These are phyloP conservation scores for Idaea dimidiata DNA, from an alignment of 2,888 invertebrate species.

Conservation along the genomic window DNA sequence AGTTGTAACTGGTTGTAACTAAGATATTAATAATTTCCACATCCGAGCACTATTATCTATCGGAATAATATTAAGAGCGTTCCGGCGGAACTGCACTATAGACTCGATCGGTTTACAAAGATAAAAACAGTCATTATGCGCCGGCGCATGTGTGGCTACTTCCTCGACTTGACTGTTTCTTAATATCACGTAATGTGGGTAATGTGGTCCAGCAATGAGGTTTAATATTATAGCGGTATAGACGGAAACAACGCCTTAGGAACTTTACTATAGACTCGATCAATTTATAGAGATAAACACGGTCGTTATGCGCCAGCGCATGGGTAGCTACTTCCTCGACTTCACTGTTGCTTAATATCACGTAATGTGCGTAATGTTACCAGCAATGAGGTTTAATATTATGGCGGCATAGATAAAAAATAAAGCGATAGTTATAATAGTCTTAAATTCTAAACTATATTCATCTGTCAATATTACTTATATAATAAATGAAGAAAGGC, in stretches of 20 bases:
- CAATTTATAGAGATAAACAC: too few species aligned
- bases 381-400: too few species aligned
- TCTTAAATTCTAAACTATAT: too few species aligned
- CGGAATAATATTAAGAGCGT: neutral
- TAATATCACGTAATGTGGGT: neutral
- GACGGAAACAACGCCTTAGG: neutral
- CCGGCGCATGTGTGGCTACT: neutral
- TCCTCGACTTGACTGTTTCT: neutral
- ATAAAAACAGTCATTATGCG: neutral
- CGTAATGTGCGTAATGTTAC: too few species aligned
- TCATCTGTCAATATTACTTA: too few species aligned
- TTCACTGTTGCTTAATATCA: too few species aligned
- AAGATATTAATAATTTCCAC: neutral
- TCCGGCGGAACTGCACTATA: neutral
- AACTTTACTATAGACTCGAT: too few species aligned
- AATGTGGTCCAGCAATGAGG: neutral
- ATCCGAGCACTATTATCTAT: neutral
- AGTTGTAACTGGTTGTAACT: neutral
- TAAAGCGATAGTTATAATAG: too few species aligned
- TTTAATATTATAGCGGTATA: neutral
- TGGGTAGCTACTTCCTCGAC: too few species aligned
- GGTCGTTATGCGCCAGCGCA: too few species aligned
- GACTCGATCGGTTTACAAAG: neutral
- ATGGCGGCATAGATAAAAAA: too few species aligned
- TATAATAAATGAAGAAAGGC: too few species aligned